Evolutionary conservation across 2,797 vertebrate genomes (phyloP), one percentile per base, ranked within the genome.

Genomic region (Todus mexicanus): DNA sequence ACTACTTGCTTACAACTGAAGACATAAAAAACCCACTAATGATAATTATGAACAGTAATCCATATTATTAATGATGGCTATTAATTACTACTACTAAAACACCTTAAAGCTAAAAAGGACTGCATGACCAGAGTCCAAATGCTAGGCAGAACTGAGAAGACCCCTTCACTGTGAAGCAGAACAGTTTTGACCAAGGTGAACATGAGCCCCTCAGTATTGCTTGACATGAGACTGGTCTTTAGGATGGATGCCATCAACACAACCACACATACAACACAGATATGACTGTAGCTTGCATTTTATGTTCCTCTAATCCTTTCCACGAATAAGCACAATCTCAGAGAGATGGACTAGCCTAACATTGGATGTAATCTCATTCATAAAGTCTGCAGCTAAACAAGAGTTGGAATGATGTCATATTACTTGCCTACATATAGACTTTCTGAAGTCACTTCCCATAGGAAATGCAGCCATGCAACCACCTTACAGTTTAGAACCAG

Each of bases 1-100:
- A 33, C 14, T 31, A 15, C 11, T 82, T 48, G 51, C 15, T 12
- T 57, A 31, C 9, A 76, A 37, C 6, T 27, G n/a, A 43, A 76
- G 79, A 72, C 3, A 45, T 43, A 22, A 26, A 51, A 20, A 23
- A 0, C 2, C 2, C 3, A 43, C 5, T 20, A n/a, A 20, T 17
- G 61, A 65, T 23, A 7, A 19, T 60, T 54, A 20, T 23, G 10
- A 35, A 16, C 19, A 65, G 14, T 40, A 7, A 16, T 43, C 57
- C 14, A 27, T 35, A 57, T 33, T 8, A 23, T n/a, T 70, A 29
- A 54, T 15, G 1, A 57, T 21, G 17, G 31, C 26, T 63, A 66
- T 18, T 42, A 9, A 27, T 61, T 57, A 26, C 3, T 65, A 27
- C 17, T 47, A 19, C 43, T 48, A 43, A 27, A 22, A 23, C 2